Evolutionary conservation across 2,888 invertebrate species (phyloP), one percentile per base, ranked within the genome.

Genomic region (Andrena camellia): DNA sequence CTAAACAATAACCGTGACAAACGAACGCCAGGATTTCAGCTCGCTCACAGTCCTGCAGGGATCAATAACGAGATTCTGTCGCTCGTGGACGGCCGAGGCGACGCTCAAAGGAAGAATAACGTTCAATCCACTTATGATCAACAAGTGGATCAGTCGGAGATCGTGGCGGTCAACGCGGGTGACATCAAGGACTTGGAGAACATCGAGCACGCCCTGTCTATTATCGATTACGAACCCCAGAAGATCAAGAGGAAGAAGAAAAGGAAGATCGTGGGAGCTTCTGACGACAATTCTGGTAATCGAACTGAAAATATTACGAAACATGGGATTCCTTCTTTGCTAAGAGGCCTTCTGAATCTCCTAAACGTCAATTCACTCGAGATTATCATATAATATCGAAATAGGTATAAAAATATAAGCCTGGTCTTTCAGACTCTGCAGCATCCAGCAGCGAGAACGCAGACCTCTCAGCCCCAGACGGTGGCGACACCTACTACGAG

Each of bases 201-300:
- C 50, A 73, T 91, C 26, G 87, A 89, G n/a, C 85, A 88, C 4
- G 88, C 91, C 17, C 69, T 90, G 20, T 88, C 90, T 1, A 72
- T 89, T 4, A 80, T 89, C 0, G 88, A 84, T 13, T 93, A 92
- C 77, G 93, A 93, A 52, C 90, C 93, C 0, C 89, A 91, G 71
- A 91, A 90, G 63, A 87, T 92, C 64, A 68, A 57, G 0, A 33
- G 29, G 8, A 84, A 69, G 23, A 68, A 17, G 1, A 85, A 77
- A 23, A 6, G 66, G 13, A 86, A 48, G 20, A 73, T 29, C 4
- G 20, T 3, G 5, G 29, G 23, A 23, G 4, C 20, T 26, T 33
- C 42, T 8, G 62, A 10, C 31, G 7, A 33, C 6, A 17, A 54
- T 29, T 17, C 57, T 4, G 77, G 83, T 82, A 59, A 71, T 48